phyloP scores from a whole-genome alignment of 1,140 invertebrate genomes.

The Temnothorax longispinosus region DNA sequence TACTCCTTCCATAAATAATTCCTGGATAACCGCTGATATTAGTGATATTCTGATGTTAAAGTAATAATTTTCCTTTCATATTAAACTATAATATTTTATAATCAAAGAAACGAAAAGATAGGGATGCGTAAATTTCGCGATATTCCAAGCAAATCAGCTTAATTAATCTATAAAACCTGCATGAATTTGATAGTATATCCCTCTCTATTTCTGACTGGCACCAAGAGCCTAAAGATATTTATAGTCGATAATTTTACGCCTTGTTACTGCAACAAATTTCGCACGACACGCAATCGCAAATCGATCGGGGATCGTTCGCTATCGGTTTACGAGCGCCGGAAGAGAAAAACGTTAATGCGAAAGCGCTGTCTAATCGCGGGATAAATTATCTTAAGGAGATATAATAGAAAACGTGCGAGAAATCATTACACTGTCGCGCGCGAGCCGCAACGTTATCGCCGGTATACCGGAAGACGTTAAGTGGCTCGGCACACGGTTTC shows the following conservation, averaged over 20 bases:
- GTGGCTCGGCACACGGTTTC: constrained; percentile 29
- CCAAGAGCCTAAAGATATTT: neutral
- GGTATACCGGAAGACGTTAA: constrained; percentile 56
- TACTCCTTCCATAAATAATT: neutral
- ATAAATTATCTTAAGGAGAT: constrained; percentile 58
- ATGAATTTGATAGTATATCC: neutral
- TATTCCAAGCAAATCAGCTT: neutral
- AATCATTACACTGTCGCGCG: constrained; percentile 44
- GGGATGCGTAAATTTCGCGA: neutral
- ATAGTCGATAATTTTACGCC: constrained; percentile 29
- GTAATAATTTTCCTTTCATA: neutral
- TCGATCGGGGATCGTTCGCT: constrained; percentile 20
- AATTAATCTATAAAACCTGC: neutral
- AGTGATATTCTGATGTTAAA: neutral
- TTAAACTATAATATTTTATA: neutral
- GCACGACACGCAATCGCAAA: constrained; percentile 6
- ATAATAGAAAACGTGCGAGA: constrained; percentile 55
- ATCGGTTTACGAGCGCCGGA: constrained; percentile 33
- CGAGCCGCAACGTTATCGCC: constrained; percentile 20
- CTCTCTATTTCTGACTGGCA: constrained; percentile 3
- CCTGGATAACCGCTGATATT: no score
- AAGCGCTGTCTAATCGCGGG: constrained; percentile 57
- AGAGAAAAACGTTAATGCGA: constrained; percentile 48
- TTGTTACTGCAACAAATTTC: constrained; percentile 42
- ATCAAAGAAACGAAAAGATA: neutral